A percentile compares a stretch with the other conserved stretches of the same genome.
phyloP scores from a whole-genome alignment of 2,797 vertebrate species.

The Sarcophilus harrisii region DNA sequence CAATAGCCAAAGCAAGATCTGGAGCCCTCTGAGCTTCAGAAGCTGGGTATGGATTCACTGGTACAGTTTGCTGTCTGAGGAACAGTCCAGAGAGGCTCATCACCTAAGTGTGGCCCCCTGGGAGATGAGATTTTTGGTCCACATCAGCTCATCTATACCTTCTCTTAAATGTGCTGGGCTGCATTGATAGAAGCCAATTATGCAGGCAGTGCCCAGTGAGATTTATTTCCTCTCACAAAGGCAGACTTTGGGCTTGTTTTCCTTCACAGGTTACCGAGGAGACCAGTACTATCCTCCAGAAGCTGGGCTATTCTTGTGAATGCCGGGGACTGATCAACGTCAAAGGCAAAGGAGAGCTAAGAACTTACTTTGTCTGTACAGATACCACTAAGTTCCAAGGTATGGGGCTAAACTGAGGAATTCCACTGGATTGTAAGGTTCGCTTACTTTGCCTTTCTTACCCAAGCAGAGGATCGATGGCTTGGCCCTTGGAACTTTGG shows the following conservation, averaged over 20 bases:
- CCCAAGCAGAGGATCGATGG: background rate
- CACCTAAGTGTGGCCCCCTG: fast-evolving
- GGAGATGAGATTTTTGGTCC: fast-evolving
- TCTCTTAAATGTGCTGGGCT: background rate
- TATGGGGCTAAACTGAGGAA: constrained; percentile 91
- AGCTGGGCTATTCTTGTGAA: constrained; percentile 95
- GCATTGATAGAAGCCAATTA: background rate
- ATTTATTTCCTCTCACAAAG: background rate
- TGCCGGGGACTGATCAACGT: constrained; percentile 96
- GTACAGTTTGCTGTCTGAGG: background rate
- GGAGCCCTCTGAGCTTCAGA: background rate
- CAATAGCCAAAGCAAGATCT: background rate
- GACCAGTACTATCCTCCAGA: constrained; percentile 90
- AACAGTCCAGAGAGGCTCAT: background rate
- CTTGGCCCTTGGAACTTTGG: background rate
- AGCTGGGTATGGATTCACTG: background rate
- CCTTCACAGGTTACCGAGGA: constrained; percentile 94
- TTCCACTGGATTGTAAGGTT: background rate
- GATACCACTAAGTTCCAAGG: constrained; percentile 96
- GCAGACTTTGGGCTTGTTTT: constrained; percentile 15
- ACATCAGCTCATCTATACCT: fast-evolving
- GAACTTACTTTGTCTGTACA: constrained; percentile 97
- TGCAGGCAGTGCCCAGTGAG: background rate
- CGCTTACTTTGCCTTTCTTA: background rate
- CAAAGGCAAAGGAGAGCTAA: constrained; percentile 97